A percentile compares a stretch with the other conserved stretches of the same genome.
Evolutionary conservation across 2,113 vertebrate species (phyloP).

Genomic region (Coryphaenoides rupestris): DNA sequence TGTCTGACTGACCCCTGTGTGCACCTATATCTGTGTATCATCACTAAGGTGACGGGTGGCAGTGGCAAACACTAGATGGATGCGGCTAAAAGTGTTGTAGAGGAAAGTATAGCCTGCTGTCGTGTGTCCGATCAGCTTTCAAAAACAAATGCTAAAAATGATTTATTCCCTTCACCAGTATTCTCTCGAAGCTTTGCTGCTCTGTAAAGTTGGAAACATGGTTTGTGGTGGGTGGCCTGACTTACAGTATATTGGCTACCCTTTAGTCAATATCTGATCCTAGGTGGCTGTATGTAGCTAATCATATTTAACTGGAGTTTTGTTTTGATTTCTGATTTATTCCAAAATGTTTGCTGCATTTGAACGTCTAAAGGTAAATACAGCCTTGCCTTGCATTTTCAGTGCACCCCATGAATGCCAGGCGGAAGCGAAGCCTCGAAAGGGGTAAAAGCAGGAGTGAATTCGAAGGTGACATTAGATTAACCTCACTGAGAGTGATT

Average conservation of each 20-base stretch:
- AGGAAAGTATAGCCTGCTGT: slow-evolving; percentile 24
- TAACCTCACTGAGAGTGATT: neutral
- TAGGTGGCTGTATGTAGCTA: neutral
- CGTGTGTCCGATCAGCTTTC: neutral
- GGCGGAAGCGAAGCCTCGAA: neutral
- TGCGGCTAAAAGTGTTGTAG: slow-evolving; percentile 11
- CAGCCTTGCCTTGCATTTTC: neutral
- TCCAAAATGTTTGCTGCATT: neutral
- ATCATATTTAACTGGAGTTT: neutral
- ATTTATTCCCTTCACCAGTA: neutral
- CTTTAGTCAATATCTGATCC: neutral
- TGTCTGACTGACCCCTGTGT: neutral
- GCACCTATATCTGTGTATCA: slow-evolving; percentile 19
- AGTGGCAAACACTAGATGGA: slow-evolving; percentile 21
- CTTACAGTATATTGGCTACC: neutral
- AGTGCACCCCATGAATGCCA: neutral
- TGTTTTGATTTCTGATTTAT: neutral
- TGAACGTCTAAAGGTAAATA: neutral
- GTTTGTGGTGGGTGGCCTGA: no score
- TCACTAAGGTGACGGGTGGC: slow-evolving; percentile 32
- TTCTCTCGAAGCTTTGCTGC: neutral
- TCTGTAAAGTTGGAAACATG: no score
- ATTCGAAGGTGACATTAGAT: neutral
- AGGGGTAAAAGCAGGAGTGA: neutral
- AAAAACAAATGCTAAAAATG: neutral